These are phyloP conservation scores for Tauraco erythrolophus DNA, from an alignment of 2,113 vertebrate genomes.

Conservation along the genomic window DNA sequence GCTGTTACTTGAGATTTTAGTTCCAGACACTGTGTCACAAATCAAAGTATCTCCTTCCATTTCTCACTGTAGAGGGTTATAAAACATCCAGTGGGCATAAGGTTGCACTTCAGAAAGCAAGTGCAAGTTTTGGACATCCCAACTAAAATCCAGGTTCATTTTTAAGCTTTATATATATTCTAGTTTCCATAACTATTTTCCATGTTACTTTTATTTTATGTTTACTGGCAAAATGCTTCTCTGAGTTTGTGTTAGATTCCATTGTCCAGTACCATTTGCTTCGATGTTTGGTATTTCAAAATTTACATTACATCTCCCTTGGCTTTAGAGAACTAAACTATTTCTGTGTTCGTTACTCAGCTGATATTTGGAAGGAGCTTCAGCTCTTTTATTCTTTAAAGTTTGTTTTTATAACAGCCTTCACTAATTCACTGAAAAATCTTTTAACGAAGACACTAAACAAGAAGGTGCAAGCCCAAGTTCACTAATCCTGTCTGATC, in stretches of 20 bases:
- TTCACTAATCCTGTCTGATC: not conserved
- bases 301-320: not conserved
- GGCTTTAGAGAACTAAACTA: not conserved
- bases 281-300: not conserved
- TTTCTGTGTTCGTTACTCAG: not conserved
- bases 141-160: not conserved
- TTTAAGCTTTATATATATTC: not conserved
- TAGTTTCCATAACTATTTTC: not conserved
- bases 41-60: slow-evolving; percentile 34
- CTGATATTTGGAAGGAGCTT: slow-evolving; percentile 29
- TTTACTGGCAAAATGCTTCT: not conserved
- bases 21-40: slow-evolving; percentile 12
- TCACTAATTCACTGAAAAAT: slow-evolving; percentile 1
- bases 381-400: not conserved
- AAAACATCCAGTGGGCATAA: not conserved
- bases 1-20: slow-evolving; percentile 28
- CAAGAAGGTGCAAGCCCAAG: not conserved
- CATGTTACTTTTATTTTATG: not conserved
- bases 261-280: not conserved
- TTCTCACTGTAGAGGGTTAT: not conserved
- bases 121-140: not conserved
- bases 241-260: not conserved
- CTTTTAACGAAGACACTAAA: not conserved
- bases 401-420: slow-evolving; percentile 15
- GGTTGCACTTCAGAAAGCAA: not conserved